phyloP scores from a whole-genome alignment of 2,888 invertebrate genomes.

The Drosophila lutescens region DNA sequence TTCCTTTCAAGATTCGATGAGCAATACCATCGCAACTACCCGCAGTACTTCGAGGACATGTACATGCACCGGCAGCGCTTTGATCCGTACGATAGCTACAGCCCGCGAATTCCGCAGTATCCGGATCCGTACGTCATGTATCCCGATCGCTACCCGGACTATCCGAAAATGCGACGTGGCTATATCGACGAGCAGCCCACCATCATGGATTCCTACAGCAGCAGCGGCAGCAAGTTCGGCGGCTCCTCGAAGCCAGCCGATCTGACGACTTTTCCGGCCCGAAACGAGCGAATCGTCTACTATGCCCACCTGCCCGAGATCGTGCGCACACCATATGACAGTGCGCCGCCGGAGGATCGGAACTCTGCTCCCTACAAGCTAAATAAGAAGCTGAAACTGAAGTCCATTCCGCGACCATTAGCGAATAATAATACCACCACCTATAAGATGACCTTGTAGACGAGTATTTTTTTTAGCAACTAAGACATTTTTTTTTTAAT shows the following conservation, averaged over 20 bases:
- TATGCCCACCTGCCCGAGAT: slow-evolving; percentile 90
- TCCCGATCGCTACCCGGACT: slow-evolving; percentile 83
- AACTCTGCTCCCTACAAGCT: slow-evolving; percentile 45
- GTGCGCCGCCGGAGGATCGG: slow-evolving; percentile 38
- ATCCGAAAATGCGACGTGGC: slow-evolving; percentile 60
- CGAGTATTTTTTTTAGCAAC: background rate
- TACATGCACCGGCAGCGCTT: slow-evolving; percentile 82
- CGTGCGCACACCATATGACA: slow-evolving; percentile 85
- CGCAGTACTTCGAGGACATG: slow-evolving; percentile 82
- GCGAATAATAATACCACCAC: slow-evolving; percentile 56
- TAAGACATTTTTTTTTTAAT: slow-evolving; percentile 2
- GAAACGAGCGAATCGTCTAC: slow-evolving; percentile 87
- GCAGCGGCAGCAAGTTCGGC: slow-evolving; percentile 51
- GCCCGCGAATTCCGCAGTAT: slow-evolving; percentile 81
- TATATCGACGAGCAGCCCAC: slow-evolving; percentile 72
- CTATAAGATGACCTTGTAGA: slow-evolving; percentile 43
- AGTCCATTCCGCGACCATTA: slow-evolving; percentile 33
- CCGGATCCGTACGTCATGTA: slow-evolving; percentile 83
- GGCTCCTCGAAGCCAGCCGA: slow-evolving; percentile 64
- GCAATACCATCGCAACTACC: slow-evolving; percentile 81
- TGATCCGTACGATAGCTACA: slow-evolving; percentile 84
- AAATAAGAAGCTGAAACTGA: slow-evolving; percentile 59
- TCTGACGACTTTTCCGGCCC: slow-evolving; percentile 36
- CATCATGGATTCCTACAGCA: slow-evolving; percentile 47
- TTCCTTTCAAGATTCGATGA: slow-evolving; percentile 78